Evolutionary conservation across 2,797 vertebrate genomes (phyloP).

Genomic region (Arvicola amphibius): DNA sequence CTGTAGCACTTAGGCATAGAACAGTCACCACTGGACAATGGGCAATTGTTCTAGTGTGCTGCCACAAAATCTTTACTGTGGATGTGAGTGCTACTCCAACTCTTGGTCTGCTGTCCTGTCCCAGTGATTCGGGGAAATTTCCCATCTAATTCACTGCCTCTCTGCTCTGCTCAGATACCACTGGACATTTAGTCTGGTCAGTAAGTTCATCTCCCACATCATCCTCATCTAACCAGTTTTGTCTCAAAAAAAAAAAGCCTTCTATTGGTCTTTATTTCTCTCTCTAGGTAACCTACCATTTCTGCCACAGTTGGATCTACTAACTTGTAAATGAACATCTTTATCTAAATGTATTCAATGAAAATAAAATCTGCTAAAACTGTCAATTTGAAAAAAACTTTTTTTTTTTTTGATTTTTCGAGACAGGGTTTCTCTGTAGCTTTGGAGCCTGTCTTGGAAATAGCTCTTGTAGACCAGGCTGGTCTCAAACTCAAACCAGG

Average conservation of each 20-base stretch:
- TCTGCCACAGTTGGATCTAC: background rate
- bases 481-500: too few species aligned
- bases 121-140: background rate
- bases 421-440: too few species aligned
- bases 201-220: background rate
- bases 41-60: background rate
- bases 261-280: background rate
- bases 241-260: too few species aligned
- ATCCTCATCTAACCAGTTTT: background rate
- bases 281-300: too few species aligned
- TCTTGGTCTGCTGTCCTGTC: background rate
- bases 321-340: background rate
- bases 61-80: background rate
- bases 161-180: background rate
- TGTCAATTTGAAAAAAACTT: background rate
- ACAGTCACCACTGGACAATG: background rate
- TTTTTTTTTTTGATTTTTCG: too few species aligned
- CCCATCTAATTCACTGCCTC: background rate
- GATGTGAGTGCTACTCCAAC: background rate
- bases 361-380: background rate
- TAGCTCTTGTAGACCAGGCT: too few species aligned
- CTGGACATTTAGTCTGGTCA: background rate
- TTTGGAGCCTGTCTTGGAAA: too few species aligned
- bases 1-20: background rate
- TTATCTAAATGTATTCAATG: slow-evolving; percentile 19